Conservation (phyloP, 2,888 invertebrate genomes). For the Thymelicus sylvestris region DNA sequence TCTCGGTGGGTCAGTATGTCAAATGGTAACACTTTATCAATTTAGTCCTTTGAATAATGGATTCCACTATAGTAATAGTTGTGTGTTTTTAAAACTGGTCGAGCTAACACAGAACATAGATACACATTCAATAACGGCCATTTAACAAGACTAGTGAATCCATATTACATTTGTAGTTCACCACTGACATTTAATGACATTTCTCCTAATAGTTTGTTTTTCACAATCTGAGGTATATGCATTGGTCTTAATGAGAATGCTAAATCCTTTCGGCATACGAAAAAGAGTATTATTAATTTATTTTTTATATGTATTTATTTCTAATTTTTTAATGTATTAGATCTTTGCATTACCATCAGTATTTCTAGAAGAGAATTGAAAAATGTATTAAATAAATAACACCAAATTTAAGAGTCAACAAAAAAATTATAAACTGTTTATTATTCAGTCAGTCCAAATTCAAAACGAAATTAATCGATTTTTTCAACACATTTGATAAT, state of each 20-base stretch:
- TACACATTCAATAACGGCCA: neutral
- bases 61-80: neutral
- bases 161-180: neutral
- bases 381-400: neutral
- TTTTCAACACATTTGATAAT: too few species aligned
- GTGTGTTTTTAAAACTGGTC: neutral
- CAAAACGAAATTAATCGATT: too few species aligned
- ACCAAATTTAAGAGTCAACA: too few species aligned
- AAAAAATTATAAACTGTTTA: too few species aligned
- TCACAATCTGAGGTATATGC: neutral
- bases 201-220: neutral
- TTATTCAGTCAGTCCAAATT: too few species aligned
- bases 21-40: too few species aligned
- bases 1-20: too few species aligned
- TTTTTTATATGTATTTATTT: too few species aligned
- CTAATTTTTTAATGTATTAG: too few species aligned
- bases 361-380: slow-evolving; percentile 1
- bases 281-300: too few species aligned
- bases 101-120: slow-evolving; percentile 6
- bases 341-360: neutral
- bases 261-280: too few species aligned
- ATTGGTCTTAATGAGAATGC: neutral
- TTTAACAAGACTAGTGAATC: neutral
- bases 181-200: slow-evolving; percentile 1
- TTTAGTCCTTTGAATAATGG: too few species aligned